A percentile compares a stretch with the other conserved stretches of the same genome.
These are phyloP conservation scores for Ectemnius lituratus DNA, from an alignment of 2,888 invertebrate species.

Conservation along the genomic window DNA sequence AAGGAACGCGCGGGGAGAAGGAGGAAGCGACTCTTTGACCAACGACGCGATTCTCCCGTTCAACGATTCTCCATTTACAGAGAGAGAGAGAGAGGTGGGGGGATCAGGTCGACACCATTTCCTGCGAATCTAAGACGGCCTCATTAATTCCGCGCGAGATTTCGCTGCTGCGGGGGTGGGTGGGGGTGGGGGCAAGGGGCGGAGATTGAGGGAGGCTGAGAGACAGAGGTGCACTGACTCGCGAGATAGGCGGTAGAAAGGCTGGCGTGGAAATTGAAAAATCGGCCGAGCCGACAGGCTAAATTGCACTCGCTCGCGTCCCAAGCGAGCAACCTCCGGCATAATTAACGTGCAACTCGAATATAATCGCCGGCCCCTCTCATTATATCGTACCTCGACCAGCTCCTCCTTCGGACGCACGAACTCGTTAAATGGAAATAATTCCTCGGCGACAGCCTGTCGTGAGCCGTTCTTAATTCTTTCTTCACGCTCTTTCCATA, in stretches of 20 bases:
- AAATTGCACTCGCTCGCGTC: constrained; percentile 43
- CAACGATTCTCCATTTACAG: constrained; percentile 26
- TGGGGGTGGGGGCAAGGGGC: background rate
- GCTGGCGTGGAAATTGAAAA: constrained; percentile 46
- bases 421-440: constrained; percentile 56
- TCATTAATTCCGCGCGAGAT: constrained; percentile 51
- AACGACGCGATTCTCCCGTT: constrained; percentile 2
- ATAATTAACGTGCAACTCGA: constrained; percentile 53
- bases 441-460: constrained; percentile 55
- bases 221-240: too few species aligned
- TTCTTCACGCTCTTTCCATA: constrained; percentile 31
- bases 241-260: constrained; percentile 17
- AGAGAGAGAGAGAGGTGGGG: constrained; percentile 11
- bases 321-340: constrained; percentile 33
- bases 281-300: constrained; percentile 42
- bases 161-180: constrained; percentile 9
- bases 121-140: constrained; percentile 27
- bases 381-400: constrained; percentile 44
- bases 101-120: constrained; percentile 14
- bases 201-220: background rate
- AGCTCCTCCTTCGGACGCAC: constrained; percentile 2
- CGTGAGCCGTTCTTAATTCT: constrained; percentile 54
- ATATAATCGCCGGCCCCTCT: constrained; percentile 59
- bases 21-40: constrained; percentile 13
- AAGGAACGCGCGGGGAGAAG: background rate